Conservation (phyloP, 2,888 invertebrate genomes). For the Philhelius pedissequus region DNA sequence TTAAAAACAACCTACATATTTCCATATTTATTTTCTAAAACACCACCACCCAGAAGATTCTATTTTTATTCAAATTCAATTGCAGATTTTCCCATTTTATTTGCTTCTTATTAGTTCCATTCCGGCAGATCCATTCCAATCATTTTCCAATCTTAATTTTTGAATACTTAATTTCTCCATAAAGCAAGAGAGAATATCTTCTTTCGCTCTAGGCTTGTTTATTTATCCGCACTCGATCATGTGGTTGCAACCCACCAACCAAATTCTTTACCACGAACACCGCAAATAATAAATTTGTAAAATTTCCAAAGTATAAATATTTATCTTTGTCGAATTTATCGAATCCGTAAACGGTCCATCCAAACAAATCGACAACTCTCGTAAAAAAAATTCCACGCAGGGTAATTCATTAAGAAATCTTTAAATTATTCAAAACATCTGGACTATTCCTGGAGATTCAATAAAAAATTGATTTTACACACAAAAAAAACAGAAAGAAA, state of each 20-base stretch:
- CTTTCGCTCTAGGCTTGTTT: neutral
- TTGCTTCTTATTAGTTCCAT: neutral
- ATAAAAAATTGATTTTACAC: slow-evolving; percentile 2
- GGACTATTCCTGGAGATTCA: slow-evolving; percentile 40
- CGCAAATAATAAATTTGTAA: slow-evolving; percentile 41
- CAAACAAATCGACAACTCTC: slow-evolving; percentile 1
- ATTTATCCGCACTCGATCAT: neutral
- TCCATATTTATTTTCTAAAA: too few species aligned
- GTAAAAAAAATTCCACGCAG: slow-evolving; percentile 39
- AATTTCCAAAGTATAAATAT: slow-evolving; percentile 38
- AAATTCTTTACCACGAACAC: neutral
- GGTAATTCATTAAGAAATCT: slow-evolving; percentile 58
- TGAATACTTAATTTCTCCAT: neutral
- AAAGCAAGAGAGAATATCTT: neutral
- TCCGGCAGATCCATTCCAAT: neutral
- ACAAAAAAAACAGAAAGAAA: neutral
- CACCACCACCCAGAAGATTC: too few species aligned
- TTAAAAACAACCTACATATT: neutral
- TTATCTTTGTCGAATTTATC: slow-evolving; percentile 32
- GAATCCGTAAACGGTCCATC: neutral
- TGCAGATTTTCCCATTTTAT: neutral
- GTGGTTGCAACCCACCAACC: neutral
- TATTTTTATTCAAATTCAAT: neutral
- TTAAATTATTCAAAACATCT: slow-evolving; percentile 60
- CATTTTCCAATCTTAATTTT: neutral